A percentile compares a stretch with the other conserved stretches of the same genome.
Evolutionary conservation across 2,888 invertebrate genomes (phyloP).

Genomic region (Euproctis similis): DNA sequence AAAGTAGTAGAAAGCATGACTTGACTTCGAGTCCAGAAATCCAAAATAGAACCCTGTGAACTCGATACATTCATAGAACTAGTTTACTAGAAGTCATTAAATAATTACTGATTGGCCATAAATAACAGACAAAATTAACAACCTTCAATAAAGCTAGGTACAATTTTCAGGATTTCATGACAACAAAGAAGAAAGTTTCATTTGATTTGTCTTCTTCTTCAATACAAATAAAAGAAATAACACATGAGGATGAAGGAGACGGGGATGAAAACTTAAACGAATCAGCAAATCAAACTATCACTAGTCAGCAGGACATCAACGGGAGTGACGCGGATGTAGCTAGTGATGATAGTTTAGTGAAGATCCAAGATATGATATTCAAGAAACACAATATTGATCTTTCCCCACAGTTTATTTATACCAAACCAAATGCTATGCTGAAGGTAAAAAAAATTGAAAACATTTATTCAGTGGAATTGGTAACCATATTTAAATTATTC

Average conservation of each 20-base stretch:
- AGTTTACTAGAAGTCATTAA: no score
- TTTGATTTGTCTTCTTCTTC: constrained; percentile 33
- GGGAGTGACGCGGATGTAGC: no score
- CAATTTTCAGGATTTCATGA: constrained; percentile 31
- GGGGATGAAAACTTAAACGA: constrained; percentile 14
- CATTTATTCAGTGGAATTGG: no score
- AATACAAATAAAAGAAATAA: constrained; percentile 22
- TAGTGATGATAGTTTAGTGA: constrained; percentile 39
- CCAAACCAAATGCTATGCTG: constrained; percentile 35
- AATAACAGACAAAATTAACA: no score
- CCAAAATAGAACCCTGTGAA: no score
- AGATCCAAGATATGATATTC: constrained; percentile 48
- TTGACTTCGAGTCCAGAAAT: no score
- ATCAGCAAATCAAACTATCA: constrained; percentile 24
- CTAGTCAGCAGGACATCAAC: constrained; percentile 34
- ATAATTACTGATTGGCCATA: no score
- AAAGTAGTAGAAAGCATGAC: no score
- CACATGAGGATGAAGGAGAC: constrained; percentile 14
- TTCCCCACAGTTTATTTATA: constrained; percentile 57
- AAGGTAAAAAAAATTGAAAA: constrained; percentile 8
- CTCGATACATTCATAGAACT: no score
- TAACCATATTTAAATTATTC: no score
- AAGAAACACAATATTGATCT: constrained; percentile 52
- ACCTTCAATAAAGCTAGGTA: no score
- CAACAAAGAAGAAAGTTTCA: constrained; percentile 37